Base-by-base conservation (phyloP, 1,140 invertebrate genomes). In the Drosophila sturtevanti region DNA sequence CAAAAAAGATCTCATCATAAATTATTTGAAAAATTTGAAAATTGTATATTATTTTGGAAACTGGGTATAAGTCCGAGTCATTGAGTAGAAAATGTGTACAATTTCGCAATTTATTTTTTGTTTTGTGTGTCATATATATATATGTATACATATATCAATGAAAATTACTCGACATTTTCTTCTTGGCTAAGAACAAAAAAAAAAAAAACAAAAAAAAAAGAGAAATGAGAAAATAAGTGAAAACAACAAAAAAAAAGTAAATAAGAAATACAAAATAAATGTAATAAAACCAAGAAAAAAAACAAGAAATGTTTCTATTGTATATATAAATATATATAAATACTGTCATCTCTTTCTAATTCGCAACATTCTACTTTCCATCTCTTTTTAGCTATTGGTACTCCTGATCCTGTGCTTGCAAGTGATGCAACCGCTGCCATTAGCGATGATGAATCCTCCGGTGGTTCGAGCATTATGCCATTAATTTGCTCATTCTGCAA, bases 401-500 rank as follows among this genome's bases (percentile, higher is more conserved):
- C 12, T 27, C 7, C 6, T 35, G 9, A 54, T 59, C 44, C 62
- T 10, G 9, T 4, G 4, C 6, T 31, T 31, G 27, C 3, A 6
- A 31, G 27, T 31, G 27, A 31, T 31, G 1, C 0, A 6, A 4
- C 9, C 12, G 27, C 56, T 12, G 27, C 24, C 0, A 59, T 44
- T 41, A 67, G 56, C 5, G 65, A 58, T n/a, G 82, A 89, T n/a
- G 79, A 89, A 3, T 62, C 9, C 18, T 24, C 16, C 2, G 12
- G 51, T 16, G 6, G 34, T 35, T 2, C 38, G 14, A 2, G 34
- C 0, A 21, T 67, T 0, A 48, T 48, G 4, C 60, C 65, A 6
- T 34, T 92, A 4, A 63, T 75, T 21, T 92, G 91, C 56, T 70
- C 65, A 44, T 74, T 91, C 51, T 92, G 91, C 60, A 79, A 81